Evolutionary conservation across 1,140 invertebrate species (phyloP).

Genomic region (Berghia stephanieae): DNA sequence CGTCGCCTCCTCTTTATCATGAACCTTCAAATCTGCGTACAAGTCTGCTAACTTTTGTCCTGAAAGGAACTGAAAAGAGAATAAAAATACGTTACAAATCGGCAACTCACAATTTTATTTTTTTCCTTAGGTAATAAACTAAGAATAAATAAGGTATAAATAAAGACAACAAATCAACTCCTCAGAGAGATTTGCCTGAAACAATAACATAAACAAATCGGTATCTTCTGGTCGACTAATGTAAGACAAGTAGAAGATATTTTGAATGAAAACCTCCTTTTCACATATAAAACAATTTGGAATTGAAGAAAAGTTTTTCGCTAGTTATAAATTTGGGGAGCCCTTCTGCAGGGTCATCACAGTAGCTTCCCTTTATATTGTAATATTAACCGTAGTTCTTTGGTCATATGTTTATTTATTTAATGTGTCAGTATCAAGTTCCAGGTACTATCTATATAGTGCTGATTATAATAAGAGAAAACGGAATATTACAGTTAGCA

Average conservation of each 20-base stretch:
- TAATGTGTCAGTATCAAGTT: too few relatives aligned
- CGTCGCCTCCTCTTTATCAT: slow-evolving; percentile 89
- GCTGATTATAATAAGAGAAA: too few relatives aligned
- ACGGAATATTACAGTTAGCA: too few relatives aligned
- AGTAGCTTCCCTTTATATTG: too few relatives aligned
- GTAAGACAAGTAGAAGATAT: neutral
- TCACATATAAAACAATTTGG: too few relatives aligned
- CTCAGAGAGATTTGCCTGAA: neutral
- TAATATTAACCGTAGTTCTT: too few relatives aligned
- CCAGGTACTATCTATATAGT: too few relatives aligned
- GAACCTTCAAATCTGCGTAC: slow-evolving; percentile 87
- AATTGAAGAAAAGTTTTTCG: too few relatives aligned
- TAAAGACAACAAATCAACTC: slow-evolving; percentile 6
- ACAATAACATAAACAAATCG: neutral
- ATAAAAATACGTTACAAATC: neutral
- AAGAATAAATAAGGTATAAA: neutral
- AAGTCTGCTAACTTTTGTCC: slow-evolving; percentile 85
- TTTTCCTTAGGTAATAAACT: neutral
- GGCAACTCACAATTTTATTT: neutral
- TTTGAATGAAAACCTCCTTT: too few relatives aligned
- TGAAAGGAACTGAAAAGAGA: slow-evolving; percentile 76
- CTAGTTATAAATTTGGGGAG: too few relatives aligned
- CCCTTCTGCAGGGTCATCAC: too few relatives aligned
- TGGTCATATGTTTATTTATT: too few relatives aligned
- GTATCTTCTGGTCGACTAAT: neutral